Base-by-base conservation (phyloP, 2,113 vertebrate genomes). In the Melozone crissalis region DNA sequence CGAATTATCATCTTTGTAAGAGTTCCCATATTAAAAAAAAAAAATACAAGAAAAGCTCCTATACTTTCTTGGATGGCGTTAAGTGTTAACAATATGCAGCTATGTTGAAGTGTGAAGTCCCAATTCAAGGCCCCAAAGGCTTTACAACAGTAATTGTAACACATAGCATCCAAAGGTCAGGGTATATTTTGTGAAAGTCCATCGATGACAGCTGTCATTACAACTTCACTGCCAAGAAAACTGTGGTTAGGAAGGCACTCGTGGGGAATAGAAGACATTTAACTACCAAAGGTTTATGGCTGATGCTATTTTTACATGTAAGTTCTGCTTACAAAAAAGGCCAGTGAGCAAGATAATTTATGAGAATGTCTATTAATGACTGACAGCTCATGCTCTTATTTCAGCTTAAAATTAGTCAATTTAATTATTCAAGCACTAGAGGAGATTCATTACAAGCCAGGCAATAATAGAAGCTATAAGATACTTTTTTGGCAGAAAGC, bases 131-230 rank as follows among this genome's bases (percentile, higher is more conserved):
- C 75, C 84, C 71, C 75, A 55, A 55, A 94, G 96, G 85, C 63
- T 95, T 73, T 88, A 63, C 47, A 91, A 52, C 9, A 57, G 55
- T 89, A 95, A 95, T 96, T 96, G 80, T 95, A 97, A 95, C 51
- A 66, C 77, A 90, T 26, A 91, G 41, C 71, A 84, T 87, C 41
- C 92, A 97, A 97, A 97, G 95, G 94, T 97, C 97, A 96, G 57
- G 57, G 54, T 95, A 91, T 89, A 66, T 92, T 97, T 97, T 75
- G 66, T 94, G 85, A 89, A 95, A 97, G 84, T 83, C 83, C 90
- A 54, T 83, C 84, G 58, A 95, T 92, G 95, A 97, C 97, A 97
- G 90, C 91, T 97, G 89, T 96, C 96, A 95, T 97, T 97, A 95
- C 90, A 96, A 79, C 81, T 93, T 97, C 77, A 95, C 84, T 96